Evolutionary conservation across 2,888 invertebrate species (phyloP).

Genomic region (Mamestra brassicae): DNA sequence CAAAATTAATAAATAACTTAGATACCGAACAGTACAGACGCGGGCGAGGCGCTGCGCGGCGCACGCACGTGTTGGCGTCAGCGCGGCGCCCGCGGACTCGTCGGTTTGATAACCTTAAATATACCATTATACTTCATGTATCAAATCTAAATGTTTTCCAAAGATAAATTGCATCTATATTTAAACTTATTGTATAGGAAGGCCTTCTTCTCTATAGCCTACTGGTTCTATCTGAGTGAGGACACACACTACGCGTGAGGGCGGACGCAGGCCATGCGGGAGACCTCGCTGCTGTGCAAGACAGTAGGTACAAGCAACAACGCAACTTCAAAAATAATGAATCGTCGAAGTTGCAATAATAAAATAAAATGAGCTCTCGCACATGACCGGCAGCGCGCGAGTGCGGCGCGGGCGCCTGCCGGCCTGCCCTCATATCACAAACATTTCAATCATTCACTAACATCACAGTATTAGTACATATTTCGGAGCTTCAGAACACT

Average conservation of each 20-base stretch:
- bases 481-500: conserved; percentile 13
- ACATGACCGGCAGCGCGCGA: not conserved
- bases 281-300: not conserved
- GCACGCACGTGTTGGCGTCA: not conserved
- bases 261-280: not conserved
- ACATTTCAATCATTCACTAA: conserved; percentile 57
- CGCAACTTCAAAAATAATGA: not conserved
- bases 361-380: not conserved
- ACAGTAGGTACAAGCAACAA: not conserved
- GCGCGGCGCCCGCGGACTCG: not conserved
- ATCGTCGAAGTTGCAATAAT: not conserved
- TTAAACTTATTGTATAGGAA: conserved; percentile 72
- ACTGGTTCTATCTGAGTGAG: conserved; percentile 46
- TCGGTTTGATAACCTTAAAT: conserved; percentile 37
- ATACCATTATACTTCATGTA: conserved; percentile 70
- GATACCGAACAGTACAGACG: conserved; percentile 46
- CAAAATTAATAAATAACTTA: conserved; percentile 69
- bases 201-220: conserved; percentile 67
- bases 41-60: conserved; percentile 5
- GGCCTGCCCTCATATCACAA: conserved; percentile 69
- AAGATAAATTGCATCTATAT: conserved; percentile 73
- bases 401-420: not conserved
- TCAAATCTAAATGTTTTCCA: conserved; percentile 79
- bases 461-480: conserved; percentile 14
- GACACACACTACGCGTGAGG: conserved; percentile 19